Base-by-base conservation (phyloP, 2,797 vertebrate species). In the Eremophila alpestris region DNA sequence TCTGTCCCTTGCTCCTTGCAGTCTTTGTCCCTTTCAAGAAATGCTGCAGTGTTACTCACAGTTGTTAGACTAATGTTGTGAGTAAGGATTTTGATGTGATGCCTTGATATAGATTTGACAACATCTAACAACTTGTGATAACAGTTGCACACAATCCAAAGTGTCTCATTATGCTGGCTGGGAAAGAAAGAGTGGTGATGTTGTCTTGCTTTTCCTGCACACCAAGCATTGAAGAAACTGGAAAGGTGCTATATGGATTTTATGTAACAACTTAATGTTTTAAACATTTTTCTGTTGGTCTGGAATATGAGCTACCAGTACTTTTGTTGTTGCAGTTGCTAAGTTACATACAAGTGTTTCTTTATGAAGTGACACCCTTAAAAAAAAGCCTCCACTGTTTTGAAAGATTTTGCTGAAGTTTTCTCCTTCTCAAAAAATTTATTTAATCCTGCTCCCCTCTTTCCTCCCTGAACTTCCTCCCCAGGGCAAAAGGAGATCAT, bases 311-410 rank as follows among this genome's bases (percentile, higher is more conserved):
- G 40, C 58, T 89, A 83, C 82, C 40, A 90, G 40, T 77, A 54
- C 52, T 82, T 87, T 32, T 80, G 82, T 92, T 94, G 41, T 74
- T 77, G 64, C 52, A 77, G 89, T 95, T 95, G 83, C 89, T 90
- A 95, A 70, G 90, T 80, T 94, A 94, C 90, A 11, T 5, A 4
- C n/a, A 87, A 89, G 56, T 89, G 71, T 90, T 92, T 89, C 45
- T 89, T 93, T 71, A 87, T 40, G 38, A 90, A 84, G 78, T 76
- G 69, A 58, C 59, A 54, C 30, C 16, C 59, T 64, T 80, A 48
- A 86, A 84, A 87, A 88, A 87, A 45, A 34, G 2, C 4, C 43
- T 87, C 24, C 1, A 13, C 30, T 59, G 12, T 21, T 95, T 87
- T 65, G 64, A 83, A 80, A 85, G 62, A 52, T 75, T 75, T 93